Base-by-base conservation (phyloP, 2,888 invertebrate species). In the Prosapia bicincta region DNA sequence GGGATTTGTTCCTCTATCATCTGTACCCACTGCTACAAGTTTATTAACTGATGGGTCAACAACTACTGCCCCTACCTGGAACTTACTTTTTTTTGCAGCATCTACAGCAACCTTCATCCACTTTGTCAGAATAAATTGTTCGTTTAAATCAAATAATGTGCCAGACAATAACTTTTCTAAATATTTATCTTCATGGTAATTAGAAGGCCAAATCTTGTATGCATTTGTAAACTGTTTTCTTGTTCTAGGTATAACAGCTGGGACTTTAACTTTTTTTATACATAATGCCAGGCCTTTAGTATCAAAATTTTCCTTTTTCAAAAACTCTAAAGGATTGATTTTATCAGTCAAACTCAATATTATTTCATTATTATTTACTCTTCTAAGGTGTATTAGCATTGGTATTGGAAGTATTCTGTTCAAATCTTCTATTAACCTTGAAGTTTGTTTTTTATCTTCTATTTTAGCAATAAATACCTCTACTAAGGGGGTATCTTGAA, bases 111-210 rank as follows among this genome's bases (percentile, higher is more conserved):
- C 83, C 0, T 83, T 84, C 87, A 93, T 92, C 79, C 88, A 90
- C 7, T 83, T 82, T 69, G 86, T 86, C 81, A 94, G 92, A 6
- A 83, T 83, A 2, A 83, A 77, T 0, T 89, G 81, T 78, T 94
- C 90, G 0, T 83, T 80, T 0, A 80, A 76, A 0, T 83, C 83
- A 81, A 96, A 95, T 77, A 91, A 86, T 0, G 85, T 85, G 20
- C 90, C 90, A 13, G 88, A 87, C 1, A 90, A 84, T 13, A 94
- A 82, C 69, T 87, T 88, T 83, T 96, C 95, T n/a, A 92, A 82
- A 78, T 90, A 89, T 77, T 89, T 89, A 82, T 95, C 91, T 0
- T 92, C 92, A 85, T 96, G 95, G 83, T 95, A 96, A 83, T 94
- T 94, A 73, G 93, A 90, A 0, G 96, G 92, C 97, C 97, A 97